Evolutionary conservation across 2,888 invertebrate genomes (phyloP).

Genomic region (Drosophila birchii): DNA sequence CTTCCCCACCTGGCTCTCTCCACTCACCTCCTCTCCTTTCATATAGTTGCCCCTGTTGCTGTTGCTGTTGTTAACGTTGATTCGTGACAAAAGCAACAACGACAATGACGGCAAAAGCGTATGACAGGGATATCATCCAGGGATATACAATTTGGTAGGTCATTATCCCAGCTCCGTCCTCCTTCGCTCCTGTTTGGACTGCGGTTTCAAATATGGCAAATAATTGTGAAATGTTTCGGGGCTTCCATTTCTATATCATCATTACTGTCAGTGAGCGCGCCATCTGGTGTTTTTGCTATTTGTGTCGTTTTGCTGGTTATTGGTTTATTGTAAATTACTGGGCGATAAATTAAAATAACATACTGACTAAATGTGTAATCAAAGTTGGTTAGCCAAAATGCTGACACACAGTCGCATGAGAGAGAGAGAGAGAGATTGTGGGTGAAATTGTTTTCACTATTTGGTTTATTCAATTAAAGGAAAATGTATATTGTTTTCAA

Average conservation of each 20-base stretch:
- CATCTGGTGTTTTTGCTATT: slow-evolving; percentile 42
- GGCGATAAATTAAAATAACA: slow-evolving; percentile 75
- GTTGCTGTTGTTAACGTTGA: slow-evolving; percentile 60
- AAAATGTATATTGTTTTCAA: background rate
- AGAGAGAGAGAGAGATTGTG: too few species aligned
- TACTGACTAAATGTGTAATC: slow-evolving; percentile 75
- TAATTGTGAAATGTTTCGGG: slow-evolving; percentile 69
- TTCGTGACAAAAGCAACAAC: slow-evolving; percentile 50
- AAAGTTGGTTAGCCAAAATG: slow-evolving; percentile 45
- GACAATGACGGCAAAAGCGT: slow-evolving; percentile 36
- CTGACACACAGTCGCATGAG: slow-evolving; percentile 15
- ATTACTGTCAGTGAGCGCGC: slow-evolving; percentile 2
- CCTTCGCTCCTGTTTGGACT: slow-evolving; percentile 55
- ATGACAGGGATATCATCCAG: slow-evolving; percentile 62
- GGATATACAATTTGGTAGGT: slow-evolving; percentile 45
- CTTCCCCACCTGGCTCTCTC: too few species aligned
- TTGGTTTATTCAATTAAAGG: slow-evolving; percentile 8
- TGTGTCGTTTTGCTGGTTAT: slow-evolving; percentile 52
- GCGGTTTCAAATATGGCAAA: slow-evolving; percentile 80
- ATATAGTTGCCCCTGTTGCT: slow-evolving; percentile 22
- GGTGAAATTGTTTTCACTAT: slow-evolving; percentile 5
- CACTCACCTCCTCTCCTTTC: background rate
- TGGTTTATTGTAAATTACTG: slow-evolving; percentile 64
- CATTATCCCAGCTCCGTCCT: slow-evolving; percentile 29
- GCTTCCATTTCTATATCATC: slow-evolving; percentile 14